Base-by-base conservation (phyloP, 1,140 invertebrate species). In the Agrilus planipennis region DNA sequence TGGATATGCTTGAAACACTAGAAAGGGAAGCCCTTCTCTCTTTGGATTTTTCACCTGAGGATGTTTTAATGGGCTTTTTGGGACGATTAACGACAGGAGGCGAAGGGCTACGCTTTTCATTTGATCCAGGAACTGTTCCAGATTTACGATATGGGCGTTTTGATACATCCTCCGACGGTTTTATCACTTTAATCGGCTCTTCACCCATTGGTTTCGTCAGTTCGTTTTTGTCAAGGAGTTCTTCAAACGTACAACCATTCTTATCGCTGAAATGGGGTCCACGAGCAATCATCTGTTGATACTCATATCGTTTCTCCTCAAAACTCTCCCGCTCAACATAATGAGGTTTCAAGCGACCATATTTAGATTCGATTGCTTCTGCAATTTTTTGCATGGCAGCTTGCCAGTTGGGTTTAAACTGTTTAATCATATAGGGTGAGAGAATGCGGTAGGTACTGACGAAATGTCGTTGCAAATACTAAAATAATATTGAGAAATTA, bases 301-400 rank as follows among this genome's bases (percentile, higher is more conserved):
- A 70, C 45, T 69, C 63, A 53, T 68, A 62, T 52, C 68, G 70
- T 41, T 69, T 69, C 40, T 68, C 65, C 39, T 73, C 67, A 50
- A 69, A 73, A 27, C 64, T 64, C 46, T 63, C 62, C 28, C 65
- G 63, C 34, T 72, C 68, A 15, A 72, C 67, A 38, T 67, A 60
- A 38, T 69, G 68, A 7, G 75, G 75, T 38, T 69, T 67, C 34
- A 76, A 54, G 49, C 74, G 64, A n/a, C 75, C 74, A 50, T 68
- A 75, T 43, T 67, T 65, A 46, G 71, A 63, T 58, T 77, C 74
- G 38, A 76, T 75, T 45, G 68, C 71, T 52, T 71, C 71, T 11
- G 70, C 69, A 42, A 75, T 69, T 54, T 72, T 67, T 45, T 55
- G 54, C 60, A 69, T 49, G 54, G 68, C 49, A 60, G 64, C 57